Evolutionary conservation across 2,113 vertebrate genomes (phyloP).

Genomic region (Mungos mungo): DNA sequence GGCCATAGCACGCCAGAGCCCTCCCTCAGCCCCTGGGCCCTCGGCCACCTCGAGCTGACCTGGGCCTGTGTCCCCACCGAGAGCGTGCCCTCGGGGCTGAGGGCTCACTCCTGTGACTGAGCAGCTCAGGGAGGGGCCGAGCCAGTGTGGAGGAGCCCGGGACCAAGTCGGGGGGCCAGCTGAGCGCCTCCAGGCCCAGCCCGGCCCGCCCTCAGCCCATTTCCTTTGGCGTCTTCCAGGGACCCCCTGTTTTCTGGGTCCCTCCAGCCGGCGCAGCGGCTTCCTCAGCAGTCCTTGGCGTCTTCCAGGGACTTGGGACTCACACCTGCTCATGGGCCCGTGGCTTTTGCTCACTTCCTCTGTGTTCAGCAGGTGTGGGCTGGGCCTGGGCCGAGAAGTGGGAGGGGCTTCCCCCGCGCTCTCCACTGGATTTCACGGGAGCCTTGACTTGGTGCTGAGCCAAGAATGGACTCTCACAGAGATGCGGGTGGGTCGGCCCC

Average conservation of each 20-base stretch:
- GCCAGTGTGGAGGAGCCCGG: not conserved
- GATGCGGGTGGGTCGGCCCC: not conserved
- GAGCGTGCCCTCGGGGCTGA: not conserved
- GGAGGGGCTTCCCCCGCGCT: not conserved
- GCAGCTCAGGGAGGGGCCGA: not conserved
- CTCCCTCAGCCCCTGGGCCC: not conserved
- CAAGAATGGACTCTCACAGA: not conserved
- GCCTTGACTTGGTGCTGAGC: not conserved
- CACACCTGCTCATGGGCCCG: not conserved
- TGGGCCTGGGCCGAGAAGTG: not conserved
- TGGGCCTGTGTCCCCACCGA: not conserved
- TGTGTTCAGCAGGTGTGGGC: not conserved
- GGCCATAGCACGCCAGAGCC: not conserved
- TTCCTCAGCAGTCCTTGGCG: not conserved
- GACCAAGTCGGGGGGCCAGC: not conserved
- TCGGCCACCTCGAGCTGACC: not conserved
- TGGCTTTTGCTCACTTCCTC: too few relatives aligned
- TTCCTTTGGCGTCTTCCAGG: not conserved
- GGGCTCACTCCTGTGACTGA: not conserved
- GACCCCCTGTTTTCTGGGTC: not conserved
- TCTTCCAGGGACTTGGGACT: not conserved
- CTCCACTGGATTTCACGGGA: not conserved
- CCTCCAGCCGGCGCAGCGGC: not conserved
- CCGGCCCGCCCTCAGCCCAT: not conserved
- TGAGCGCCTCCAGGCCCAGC: not conserved